phyloP scores from a whole-genome alignment of 2,888 invertebrate genomes.

The Eledona agricola region DNA sequence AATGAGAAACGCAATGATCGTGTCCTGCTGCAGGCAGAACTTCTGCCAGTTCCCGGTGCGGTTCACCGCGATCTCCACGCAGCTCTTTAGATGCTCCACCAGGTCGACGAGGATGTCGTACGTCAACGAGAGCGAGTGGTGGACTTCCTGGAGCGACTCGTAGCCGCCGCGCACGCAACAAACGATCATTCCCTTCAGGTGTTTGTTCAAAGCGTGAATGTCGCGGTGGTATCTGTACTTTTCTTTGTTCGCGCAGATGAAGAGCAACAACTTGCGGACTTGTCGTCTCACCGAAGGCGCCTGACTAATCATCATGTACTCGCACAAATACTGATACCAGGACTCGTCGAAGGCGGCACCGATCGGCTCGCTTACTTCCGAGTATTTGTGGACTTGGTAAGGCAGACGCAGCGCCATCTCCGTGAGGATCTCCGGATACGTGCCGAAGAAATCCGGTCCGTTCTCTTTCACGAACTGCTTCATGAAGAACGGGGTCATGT shows the following conservation, averaged over 20 bases:
- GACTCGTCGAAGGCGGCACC: constrained; percentile 66
- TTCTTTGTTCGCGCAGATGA: constrained; percentile 95
- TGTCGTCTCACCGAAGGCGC: constrained; percentile 90
- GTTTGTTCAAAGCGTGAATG: constrained; percentile 90
- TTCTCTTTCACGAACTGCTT: constrained; percentile 92
- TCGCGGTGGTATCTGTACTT: constrained; percentile 94
- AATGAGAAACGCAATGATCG: constrained; percentile 83
- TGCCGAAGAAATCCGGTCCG: constrained; percentile 91
- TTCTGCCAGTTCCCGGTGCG: constrained; percentile 96
- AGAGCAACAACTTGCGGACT: constrained; percentile 88
- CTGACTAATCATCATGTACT: constrained; percentile 83
- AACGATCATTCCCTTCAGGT: constrained; percentile 67
- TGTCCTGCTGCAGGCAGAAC: constrained; percentile 79
- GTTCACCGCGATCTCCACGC: constrained; percentile 89
- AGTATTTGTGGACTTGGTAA: constrained; percentile 89
- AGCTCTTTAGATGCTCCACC: constrained; percentile 93
- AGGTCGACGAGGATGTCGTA: constrained; percentile 93
- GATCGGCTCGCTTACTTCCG: constrained; percentile 65
- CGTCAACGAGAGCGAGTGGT: constrained; percentile 69
- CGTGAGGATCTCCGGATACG: constrained; percentile 92
- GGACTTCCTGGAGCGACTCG: constrained; percentile 60
- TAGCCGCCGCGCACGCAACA: constrained; percentile 61
- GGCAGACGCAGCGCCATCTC: constrained; percentile 94
- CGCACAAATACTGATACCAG: constrained; percentile 86
- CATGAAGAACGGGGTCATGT: constrained; percentile 95